These are phyloP conservation scores for Tychaedon coryphoeus DNA, from an alignment of 2,113 vertebrate genomes.

Conservation along the genomic window DNA sequence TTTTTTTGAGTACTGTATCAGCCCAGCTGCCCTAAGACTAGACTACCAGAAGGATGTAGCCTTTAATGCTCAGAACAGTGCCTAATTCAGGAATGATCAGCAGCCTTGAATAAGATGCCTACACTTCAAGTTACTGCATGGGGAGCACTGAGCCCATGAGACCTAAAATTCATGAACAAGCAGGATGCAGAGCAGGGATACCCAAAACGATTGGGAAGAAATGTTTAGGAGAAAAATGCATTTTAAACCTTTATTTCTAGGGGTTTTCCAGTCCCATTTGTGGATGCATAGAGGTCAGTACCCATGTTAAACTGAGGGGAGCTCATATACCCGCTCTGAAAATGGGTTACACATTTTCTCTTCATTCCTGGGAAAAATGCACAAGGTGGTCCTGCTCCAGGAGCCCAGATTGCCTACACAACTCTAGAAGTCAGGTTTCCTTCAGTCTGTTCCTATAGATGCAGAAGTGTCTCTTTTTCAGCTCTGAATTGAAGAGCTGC, in stretches of 20 bases:
- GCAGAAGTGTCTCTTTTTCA: background rate
- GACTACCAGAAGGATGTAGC: background rate
- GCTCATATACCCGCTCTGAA: background rate
- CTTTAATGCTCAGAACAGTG: background rate
- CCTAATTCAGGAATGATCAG: background rate
- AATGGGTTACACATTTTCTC: background rate
- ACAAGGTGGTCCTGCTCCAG: background rate
- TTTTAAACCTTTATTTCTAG: background rate
- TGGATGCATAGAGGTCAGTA: background rate
- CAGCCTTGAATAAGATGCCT: background rate
- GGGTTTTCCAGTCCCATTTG: background rate
- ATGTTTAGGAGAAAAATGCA: background rate
- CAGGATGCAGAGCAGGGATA: background rate
- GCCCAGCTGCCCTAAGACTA: background rate
- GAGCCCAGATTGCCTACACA: background rate
- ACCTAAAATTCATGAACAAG: background rate
- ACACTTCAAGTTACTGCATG: background rate
- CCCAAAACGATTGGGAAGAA: background rate
- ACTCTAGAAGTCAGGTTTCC: background rate
- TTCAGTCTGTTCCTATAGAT: background rate
- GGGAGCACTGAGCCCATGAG: background rate
- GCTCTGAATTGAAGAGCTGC: background rate
- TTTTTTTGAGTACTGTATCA: background rate
- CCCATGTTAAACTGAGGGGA: background rate
- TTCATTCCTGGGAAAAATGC: background rate